Evolutionary conservation across 2,113 vertebrate species (phyloP).

Genomic region (Gnathochromis pfefferi): DNA sequence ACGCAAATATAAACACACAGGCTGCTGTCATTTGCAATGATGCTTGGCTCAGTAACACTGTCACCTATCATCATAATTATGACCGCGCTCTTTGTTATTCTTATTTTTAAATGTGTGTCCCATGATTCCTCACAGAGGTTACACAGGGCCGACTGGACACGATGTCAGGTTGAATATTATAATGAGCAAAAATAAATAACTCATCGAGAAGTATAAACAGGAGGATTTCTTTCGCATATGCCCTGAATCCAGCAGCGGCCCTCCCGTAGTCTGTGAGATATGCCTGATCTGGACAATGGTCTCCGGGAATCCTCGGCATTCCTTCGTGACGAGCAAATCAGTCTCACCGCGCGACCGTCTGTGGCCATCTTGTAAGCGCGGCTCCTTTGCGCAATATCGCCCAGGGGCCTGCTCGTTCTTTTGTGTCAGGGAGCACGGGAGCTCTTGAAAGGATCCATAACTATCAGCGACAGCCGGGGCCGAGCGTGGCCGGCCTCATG

Average conservation of each 20-base stretch:
- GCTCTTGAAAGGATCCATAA: conserved; percentile 61
- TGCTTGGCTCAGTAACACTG: conserved; percentile 55
- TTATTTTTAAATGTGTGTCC: conserved; percentile 60
- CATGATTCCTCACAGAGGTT: conserved; percentile 60
- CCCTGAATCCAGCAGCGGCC: conserved; percentile 58
- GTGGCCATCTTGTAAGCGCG: conserved; percentile 27
- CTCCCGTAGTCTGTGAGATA: conserved; percentile 38
- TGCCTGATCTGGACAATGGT: conserved; percentile 58
- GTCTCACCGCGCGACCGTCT: conserved; percentile 43
- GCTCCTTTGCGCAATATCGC: conserved; percentile 32
- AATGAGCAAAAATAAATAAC: conserved; percentile 67
- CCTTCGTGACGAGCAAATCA: conserved; percentile 55
- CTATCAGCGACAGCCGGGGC: conserved; percentile 61
- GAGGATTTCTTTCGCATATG: conserved; percentile 47
- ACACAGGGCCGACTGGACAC: conserved; percentile 57
- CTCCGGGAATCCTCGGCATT: conserved; percentile 39
- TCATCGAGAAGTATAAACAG: conserved; percentile 62
- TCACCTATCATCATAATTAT: conserved; percentile 69
- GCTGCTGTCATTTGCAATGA: conserved; percentile 61
- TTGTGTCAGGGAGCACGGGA: conserved; percentile 51
- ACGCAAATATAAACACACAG: conserved; percentile 51
- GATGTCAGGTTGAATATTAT: conserved; percentile 71
- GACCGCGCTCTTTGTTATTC: conserved; percentile 31
- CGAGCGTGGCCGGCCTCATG: conserved; percentile 17
- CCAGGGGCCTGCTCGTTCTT: conserved; percentile 54